Conservation (phyloP, 1,140 invertebrate species). For the Drosophila sucinea region DNA sequence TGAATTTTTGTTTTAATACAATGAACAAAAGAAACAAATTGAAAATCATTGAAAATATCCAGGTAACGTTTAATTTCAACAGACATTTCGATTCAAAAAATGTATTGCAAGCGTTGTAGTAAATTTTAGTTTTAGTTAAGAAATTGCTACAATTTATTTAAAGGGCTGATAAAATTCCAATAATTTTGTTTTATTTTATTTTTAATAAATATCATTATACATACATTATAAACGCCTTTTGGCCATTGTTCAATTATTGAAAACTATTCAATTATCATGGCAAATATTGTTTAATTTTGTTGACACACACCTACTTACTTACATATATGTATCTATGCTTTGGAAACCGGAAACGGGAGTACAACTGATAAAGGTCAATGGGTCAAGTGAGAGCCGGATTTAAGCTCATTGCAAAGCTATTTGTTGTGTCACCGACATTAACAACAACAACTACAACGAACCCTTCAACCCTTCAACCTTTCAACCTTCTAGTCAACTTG, state of each 20-base stretch:
- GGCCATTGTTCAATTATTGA: neutral
- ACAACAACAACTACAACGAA: neutral
- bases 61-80: too few relatives aligned
- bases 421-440: neutral
- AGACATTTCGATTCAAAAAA: too few relatives aligned
- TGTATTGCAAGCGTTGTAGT: too few relatives aligned
- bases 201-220: too few relatives aligned
- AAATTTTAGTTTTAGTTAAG: too few relatives aligned
- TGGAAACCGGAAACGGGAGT: neutral
- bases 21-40: too few relatives aligned
- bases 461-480: conserved; percentile 33
- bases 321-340: neutral
- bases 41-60: too few relatives aligned
- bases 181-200: too few relatives aligned
- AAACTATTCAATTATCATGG: neutral
- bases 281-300: neutral
- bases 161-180: too few relatives aligned
- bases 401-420: conserved; percentile 9
- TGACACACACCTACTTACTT: neutral
- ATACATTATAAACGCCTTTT: neutral
- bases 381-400: conserved; percentile 23
- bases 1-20: too few relatives aligned
- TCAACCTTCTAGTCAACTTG: conserved; percentile 26
- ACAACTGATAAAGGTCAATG: conserved; percentile 14
- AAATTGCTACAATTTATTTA: too few relatives aligned